Evolutionary conservation across 2,888 invertebrate species (phyloP), one percentile per base, ranked within the genome.

Genomic region (Hymenopus coronatus): DNA sequence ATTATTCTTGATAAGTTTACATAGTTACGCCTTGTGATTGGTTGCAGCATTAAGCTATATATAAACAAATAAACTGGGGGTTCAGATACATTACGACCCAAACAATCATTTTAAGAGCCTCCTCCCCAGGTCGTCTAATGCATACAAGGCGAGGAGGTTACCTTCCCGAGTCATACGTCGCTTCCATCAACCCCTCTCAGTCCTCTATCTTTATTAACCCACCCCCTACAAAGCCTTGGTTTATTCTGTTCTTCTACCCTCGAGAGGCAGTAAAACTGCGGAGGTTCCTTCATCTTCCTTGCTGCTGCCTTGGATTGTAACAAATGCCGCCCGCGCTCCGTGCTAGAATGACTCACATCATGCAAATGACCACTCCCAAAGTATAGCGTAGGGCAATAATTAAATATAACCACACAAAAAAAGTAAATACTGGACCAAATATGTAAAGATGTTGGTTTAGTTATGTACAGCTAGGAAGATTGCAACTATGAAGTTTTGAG

Each of bases 191-290:
- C 87, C 88, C 87, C 85, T 81, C 88, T 81, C 27, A 81, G 85
- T 54, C 85, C 84, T 88, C 89, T 85, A 89, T 88, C 90, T 89
- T 89, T 89, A 90, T 89, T 89, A 88, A 89, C 89, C 88, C 83
- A 70, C 84, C 88, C 88, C 87, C 83, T 30, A n/a, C 86, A 84
- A 70, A 85, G 46, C 85, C 40, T 33, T 87, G 30, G 81, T 82
- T 87, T 87, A 82, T 87, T 82, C 81, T 82, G 83, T 83, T n/a
- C 82, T 27, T 83, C 54, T 84, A 28, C 54, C 85, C 85, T 54
- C 30, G n/a, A 27, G 54, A 27, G 40, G 83, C 30, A 28, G 89
- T 87, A 85, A 85, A 85, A 85, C 85, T 85, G 54, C 27, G 40
- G 85, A 28, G 54, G 85, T 85, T 28, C 85, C 85, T 85, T 27